Base-by-base conservation (phyloP, 1,140 invertebrate species). In the Argopecten irradians region DNA sequence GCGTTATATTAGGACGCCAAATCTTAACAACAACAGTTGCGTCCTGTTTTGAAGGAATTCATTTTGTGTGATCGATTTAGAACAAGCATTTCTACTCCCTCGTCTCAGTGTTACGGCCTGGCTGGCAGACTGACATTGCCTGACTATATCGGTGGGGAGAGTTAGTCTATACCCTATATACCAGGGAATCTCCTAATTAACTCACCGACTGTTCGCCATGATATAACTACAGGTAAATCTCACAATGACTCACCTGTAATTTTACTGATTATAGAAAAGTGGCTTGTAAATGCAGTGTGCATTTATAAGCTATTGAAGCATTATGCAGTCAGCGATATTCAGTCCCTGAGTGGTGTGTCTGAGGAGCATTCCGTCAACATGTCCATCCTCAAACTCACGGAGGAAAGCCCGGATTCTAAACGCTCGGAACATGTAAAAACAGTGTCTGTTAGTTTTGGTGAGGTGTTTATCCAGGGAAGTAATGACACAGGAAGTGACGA, bases 21-120 rank as follows among this genome's bases (percentile, higher is more conserved):
- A 71, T 71, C 55, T 71, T 71, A 71, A 71, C 55, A 71, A 71
- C 55, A 71, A 71, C 55, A 71, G 55, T 71, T 71, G 55, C 55
- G 28, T 71, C 55, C 55, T 71, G 55, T 71, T 71, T 71, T n/a
- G 28, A 71, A 71, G 55, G 55, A 71, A 71, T 71, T 71, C 55
- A 71, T 71, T 71, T 71, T 71, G 55, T 71, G 55, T 28, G 55
- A 71, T 71, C 55, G 55, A 71, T 71, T 71, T 71, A 71, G 55
- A 71, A 71, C 55, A 71, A 71, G 55, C 55, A 71, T 71, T 71
- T 71, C 55, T 71, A 71, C 55, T 71, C 55, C 8, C 55, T 71
- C 55, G 55, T 71, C 55, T 71, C 28, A 71, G 28, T 71, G 28
- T 28, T 16, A 28, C 55, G 3, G 55, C n/a, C 55, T 22, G 16